A percentile compares a stretch with the other conserved stretches of the same genome.
Evolutionary conservation across 2,797 vertebrate species (phyloP).

Genomic region (Euphonia xanthogaster): DNA sequence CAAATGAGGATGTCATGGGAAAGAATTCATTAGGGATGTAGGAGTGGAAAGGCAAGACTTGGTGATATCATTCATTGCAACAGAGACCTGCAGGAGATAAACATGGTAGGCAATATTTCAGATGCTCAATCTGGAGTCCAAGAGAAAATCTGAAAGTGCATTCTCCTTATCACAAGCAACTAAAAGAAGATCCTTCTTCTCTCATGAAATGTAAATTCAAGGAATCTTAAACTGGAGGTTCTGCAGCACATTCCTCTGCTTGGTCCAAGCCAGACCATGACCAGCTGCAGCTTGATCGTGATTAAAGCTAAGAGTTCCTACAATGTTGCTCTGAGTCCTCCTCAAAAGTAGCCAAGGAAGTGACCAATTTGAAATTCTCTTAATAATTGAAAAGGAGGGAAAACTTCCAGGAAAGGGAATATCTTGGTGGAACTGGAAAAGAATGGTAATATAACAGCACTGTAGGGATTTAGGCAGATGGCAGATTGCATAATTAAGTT

Average conservation of each 20-base stretch:
- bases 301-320: background rate
- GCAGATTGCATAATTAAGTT: constrained; percentile 39
- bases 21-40: constrained; percentile 28
- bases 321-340: fast-evolving
- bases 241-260: background rate
- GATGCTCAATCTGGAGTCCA: background rate
- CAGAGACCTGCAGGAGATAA: constrained; percentile 36
- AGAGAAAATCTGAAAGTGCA: background rate
- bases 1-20: constrained; percentile 1
- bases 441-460: background rate
- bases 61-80: constrained; percentile 1
- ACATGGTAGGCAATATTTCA: background rate
- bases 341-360: background rate
- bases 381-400: background rate
- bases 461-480: constrained; percentile 38
- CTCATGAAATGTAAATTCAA: background rate
- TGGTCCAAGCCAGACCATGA: background rate
- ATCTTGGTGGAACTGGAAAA: background rate
- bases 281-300: background rate
- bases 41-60: constrained; percentile 17
- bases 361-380: background rate
- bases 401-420: background rate
- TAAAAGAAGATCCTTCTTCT: background rate
- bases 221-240: background rate
- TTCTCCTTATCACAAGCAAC: background rate